Evolutionary conservation across 2,797 vertebrate genomes (phyloP), one percentile per base, ranked within the genome.

Genomic region (Chrysocyon brachyurus): DNA sequence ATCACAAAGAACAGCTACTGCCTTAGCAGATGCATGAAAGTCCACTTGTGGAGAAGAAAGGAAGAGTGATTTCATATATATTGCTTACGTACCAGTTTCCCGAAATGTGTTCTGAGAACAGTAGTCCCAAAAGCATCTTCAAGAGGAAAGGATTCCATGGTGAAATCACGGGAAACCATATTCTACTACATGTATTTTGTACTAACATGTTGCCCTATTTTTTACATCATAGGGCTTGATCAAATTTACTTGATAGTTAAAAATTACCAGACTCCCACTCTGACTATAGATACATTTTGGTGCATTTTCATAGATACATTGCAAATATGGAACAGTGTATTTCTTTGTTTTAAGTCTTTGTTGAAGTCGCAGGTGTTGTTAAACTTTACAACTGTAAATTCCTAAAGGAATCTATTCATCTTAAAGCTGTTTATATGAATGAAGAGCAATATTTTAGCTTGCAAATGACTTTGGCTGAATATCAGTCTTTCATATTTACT

Each of bases 381-480:
- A 46, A 82, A 61, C 49, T 24, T 83, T 84, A 63, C 6, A 78
- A 33, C 21, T 79, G 15, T 16, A 73, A 52, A 54, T 85, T 73
- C 40, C 87, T 79, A 78, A 63, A 77, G 46, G 70, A 95, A 70
- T 3, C 49, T 92, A 14, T 92, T 82, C 79, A 68, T 90, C 28
- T 61, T 66, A 81, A 72, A 56, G 66, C n/a, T 88, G 17, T 73
- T 46, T 79, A 16, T 91, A 79, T 92, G 73, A 89, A 68, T 19
- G 7, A 85, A 89, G 2, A 92, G 28, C 70, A 1, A 14, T 61
- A 54, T 86, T 82, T 96, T 95, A 90, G 26, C 22, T 46, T 83
- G 31, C 83, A 24, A 90, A 22, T 90, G 24, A 54, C 72, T 86
- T 82, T 87, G 56, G 66, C 28, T 94, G 70, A 89, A 86, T 94